Base-by-base conservation (phyloP, 2,113 vertebrate genomes). In the Empidonax traillii region DNA sequence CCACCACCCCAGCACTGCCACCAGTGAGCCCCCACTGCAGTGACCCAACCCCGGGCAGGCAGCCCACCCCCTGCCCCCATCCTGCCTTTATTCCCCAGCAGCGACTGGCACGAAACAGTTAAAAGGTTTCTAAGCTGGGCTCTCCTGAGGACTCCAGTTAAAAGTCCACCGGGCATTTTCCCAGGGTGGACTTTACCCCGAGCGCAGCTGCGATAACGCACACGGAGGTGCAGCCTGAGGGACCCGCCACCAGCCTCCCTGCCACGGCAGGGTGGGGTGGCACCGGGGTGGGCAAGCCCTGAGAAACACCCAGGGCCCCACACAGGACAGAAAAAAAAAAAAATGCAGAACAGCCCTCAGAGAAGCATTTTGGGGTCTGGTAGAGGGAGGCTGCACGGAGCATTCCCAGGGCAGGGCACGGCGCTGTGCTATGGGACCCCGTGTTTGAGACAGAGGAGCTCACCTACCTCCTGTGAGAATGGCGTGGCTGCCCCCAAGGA, bases 141-240 rank as follows among this genome's bases (percentile, higher is more conserved):
- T 87, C 84, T 90, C 24, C 74, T 4, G 18, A 94, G 79, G 75
- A 88, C 93, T 89, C 17, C 81, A 68, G 91, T 91, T 87, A 87
- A 96, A 95, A 96, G 95, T 97, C 95, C 96, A 93, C 71, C 2
- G 4, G 94, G 94, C 87, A 93, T 53, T 93, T 93, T 95, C 93
- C 87, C 91, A 68, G 37, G 8, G 6, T 41, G 94, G 96, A 95
- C 96, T 96, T 97, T 87, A 95, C 84, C 95, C 91, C 11, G 3
- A 18, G 30, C 33, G 0, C 6, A 3, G 89, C 72, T 8, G 62
- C 4, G 91, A 95, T 95, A 95, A 95, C n/a, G 5, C 90, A 1
- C 5, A 2, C 5, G 7, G 73, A 94, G 77, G 46, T 89, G 96
- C 93, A 78, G 85, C 90, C 47, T 5, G 12, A 73, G 1, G 39